phyloP scores from a whole-genome alignment of 2,113 vertebrate species.

The Neotoma lepida region DNA sequence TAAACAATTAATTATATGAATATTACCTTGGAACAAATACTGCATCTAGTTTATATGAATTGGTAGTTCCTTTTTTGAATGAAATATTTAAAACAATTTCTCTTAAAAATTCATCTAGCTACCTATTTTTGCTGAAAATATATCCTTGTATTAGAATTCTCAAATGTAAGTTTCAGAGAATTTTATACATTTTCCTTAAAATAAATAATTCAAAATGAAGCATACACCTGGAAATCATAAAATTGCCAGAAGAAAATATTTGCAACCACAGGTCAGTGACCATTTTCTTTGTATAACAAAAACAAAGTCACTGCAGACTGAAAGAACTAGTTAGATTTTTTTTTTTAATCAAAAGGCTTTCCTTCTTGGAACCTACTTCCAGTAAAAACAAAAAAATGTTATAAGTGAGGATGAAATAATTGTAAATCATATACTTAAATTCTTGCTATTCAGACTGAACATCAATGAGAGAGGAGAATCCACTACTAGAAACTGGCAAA shows the following conservation, averaged over 20 bases:
- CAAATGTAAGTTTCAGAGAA: neutral
- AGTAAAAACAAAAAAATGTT: neutral
- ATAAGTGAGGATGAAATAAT: neutral
- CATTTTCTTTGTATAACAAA: neutral
- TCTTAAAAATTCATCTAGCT: neutral
- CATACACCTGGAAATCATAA: neutral
- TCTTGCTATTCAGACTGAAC: neutral
- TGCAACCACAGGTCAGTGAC: neutral
- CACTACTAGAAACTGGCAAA: neutral
- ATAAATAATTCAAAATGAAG: neutral
- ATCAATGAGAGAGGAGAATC: neutral
- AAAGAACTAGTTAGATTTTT: neutral
- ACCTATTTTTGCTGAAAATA: neutral
- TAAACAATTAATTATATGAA: neutral
- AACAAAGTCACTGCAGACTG: neutral
- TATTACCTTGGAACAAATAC: neutral
- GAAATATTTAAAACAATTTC: neutral
- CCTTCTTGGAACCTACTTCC: neutral
- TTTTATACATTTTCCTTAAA: neutral
- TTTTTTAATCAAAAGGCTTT: neutral
- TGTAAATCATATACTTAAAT: neutral
- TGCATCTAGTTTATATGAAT: neutral
- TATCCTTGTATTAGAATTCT: neutral
- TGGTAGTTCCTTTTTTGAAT: neutral
- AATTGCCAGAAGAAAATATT: neutral